Conservation (phyloP, 2,797 vertebrate genomes). For the Neostethus bicornis region DNA sequence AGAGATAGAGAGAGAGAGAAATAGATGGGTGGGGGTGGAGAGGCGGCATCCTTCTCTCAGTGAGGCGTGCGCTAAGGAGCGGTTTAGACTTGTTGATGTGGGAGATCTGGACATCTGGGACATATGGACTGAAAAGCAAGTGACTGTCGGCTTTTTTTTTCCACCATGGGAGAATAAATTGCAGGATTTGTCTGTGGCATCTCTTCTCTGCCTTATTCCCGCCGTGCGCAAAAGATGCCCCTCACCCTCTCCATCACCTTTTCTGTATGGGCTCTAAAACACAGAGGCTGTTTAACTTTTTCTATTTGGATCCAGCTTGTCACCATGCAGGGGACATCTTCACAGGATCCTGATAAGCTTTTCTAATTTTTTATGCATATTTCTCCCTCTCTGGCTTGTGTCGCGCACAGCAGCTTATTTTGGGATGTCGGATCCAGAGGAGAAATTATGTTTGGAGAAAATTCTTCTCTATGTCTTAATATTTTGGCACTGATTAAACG, state of each 20-base stretch:
- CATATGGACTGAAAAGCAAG: constrained; percentile 42
- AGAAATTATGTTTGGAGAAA: constrained; percentile 34
- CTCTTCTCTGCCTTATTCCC: constrained; percentile 5
- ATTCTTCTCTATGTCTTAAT: constrained; percentile 5
- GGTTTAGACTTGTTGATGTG: constrained; percentile 81
- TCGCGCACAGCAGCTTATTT: constrained; percentile 27
- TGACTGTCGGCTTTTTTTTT: constrained; percentile 27
- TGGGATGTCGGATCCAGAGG: constrained; percentile 40
- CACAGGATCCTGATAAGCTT: constrained; percentile 56
- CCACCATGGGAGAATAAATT: constrained; percentile 47
- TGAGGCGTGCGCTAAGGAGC: constrained; percentile 59
- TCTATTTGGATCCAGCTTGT: constrained; percentile 66
- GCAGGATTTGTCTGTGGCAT: constrained; percentile 8
- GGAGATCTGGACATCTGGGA: constrained; percentile 56
- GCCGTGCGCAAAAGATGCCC: constrained; percentile 20
- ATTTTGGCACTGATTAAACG: constrained; percentile 25
- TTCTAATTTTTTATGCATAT: constrained; percentile 20
- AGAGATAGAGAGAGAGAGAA: no score
- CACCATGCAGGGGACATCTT: constrained; percentile 71
- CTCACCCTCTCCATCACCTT: no score
- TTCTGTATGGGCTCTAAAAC: constrained; percentile 12
- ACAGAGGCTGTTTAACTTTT: constrained; percentile 53
- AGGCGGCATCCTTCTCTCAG: constrained; percentile 42
- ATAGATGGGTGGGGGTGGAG: constrained; percentile 21
- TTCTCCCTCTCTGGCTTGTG: constrained; percentile 6